Conservation (phyloP, 2,888 invertebrate species). For the Cantharis nigra region DNA sequence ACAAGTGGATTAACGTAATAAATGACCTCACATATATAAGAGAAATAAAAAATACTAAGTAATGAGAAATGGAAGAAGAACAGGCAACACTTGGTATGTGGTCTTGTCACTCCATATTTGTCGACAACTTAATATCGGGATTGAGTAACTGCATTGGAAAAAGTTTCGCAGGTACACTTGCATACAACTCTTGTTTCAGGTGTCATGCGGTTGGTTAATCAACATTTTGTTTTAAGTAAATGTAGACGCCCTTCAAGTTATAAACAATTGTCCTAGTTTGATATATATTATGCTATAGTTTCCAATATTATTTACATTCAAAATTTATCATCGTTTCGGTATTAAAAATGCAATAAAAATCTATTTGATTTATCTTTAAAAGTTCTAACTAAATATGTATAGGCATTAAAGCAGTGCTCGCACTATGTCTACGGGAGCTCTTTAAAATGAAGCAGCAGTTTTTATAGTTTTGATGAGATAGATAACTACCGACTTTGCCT, state of each 20-base stretch:
- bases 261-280: slow-evolving; percentile 2
- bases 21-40: neutral
- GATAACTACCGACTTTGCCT: slow-evolving; percentile 2
- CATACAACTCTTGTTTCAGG: slow-evolving; percentile 12
- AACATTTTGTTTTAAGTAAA: slow-evolving; percentile 6
- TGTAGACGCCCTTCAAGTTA: slow-evolving; percentile 14
- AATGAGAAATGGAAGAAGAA: neutral
- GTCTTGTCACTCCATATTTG: slow-evolving; percentile 18
- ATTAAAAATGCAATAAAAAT: neutral
- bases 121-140: slow-evolving; percentile 13
- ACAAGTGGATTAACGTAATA: neutral
- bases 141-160: slow-evolving; percentile 6
- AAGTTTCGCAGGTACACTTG: slow-evolving; percentile 8
- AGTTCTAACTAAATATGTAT: too few relatives aligned
- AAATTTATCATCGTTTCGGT: neutral
- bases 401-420: neutral
- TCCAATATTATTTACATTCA: neutral
- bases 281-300: neutral
- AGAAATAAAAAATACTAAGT: neutral
- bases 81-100: slow-evolving; percentile 10
- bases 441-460: slow-evolving; percentile 15
- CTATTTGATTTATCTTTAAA: too few relatives aligned
- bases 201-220: slow-evolving; percentile 11
- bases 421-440: slow-evolving; percentile 4
- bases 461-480: slow-evolving; percentile 5